phyloP scores from a whole-genome alignment of 2,888 invertebrate genomes.

The Parnassius apollo region DNA sequence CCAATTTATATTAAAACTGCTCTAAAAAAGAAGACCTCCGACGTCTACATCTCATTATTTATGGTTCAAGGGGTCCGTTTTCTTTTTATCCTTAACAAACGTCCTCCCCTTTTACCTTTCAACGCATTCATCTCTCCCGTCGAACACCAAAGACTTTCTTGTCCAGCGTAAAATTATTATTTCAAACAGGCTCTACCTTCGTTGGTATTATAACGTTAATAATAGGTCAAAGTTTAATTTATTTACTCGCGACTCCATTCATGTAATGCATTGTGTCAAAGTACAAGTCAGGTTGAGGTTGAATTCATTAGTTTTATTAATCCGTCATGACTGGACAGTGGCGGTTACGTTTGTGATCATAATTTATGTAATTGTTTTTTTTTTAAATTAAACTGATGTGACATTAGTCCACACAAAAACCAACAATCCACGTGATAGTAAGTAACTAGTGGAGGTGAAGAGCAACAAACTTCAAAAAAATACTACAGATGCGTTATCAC shows the following conservation, averaged over 20 bases:
- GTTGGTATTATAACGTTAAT: constrained; percentile 17
- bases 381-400: too few relatives aligned
- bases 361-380: too few relatives aligned
- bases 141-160: constrained; percentile 23
- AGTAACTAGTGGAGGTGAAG: too few relatives aligned
- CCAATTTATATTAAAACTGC: constrained; percentile 22
- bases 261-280: constrained; percentile 47
- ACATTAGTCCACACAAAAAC: too few relatives aligned
- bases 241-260: constrained; percentile 58
- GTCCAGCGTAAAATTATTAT: constrained; percentile 24
- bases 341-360: too few relatives aligned
- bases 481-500: too few relatives aligned
- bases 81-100: constrained; percentile 33
- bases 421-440: too few relatives aligned
- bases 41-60: constrained; percentile 60
- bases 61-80: constrained; percentile 57
- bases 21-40: constrained; percentile 48
- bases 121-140: constrained; percentile 21
- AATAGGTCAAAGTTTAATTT: constrained; percentile 64
- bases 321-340: constrained; percentile 37
- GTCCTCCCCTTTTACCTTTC: constrained; percentile 29
- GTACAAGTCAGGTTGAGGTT: constrained; percentile 53
- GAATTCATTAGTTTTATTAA: constrained; percentile 59
- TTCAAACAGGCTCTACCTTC: constrained; percentile 14
- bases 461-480: too few relatives aligned